Conservation (phyloP, 2,888 invertebrate species). For the Ichneumoninae sp. region DNA sequence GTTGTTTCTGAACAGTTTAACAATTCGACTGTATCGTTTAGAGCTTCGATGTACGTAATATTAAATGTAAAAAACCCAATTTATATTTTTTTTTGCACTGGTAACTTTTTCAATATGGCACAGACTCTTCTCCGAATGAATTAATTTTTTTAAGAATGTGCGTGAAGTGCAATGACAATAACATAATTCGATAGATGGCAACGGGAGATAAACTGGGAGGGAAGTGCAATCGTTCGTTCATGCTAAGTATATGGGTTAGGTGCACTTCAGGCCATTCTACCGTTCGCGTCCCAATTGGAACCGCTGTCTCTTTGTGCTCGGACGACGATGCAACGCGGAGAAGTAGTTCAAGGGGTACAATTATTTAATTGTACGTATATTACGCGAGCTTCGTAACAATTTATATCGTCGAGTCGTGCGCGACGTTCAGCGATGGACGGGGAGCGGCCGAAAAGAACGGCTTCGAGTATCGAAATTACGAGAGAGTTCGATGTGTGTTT, state of each 20-base stretch:
- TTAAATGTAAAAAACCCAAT: not conserved
- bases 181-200: conserved; percentile 19
- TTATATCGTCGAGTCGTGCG: conserved; percentile 61
- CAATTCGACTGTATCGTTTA: not conserved
- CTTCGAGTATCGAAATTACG: not conserved
- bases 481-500: conserved; percentile 17
- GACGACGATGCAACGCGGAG: conserved; percentile 68
- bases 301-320: conserved; percentile 67
- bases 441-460: conserved; percentile 32
- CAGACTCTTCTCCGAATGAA: not conserved
- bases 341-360: conserved; percentile 77
- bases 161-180: not conserved
- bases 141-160: not conserved
- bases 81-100: not conserved
- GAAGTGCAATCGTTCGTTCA: conserved; percentile 13
- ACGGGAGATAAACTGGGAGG: conserved; percentile 15
- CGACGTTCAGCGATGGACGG: conserved; percentile 31
- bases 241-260: conserved; percentile 64
- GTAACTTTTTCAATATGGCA: not conserved
- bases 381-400: conserved; percentile 71
- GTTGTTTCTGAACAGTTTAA: not conserved
- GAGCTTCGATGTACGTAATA: not conserved
- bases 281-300: conserved; percentile 71
- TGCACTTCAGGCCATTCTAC: conserved; percentile 68
- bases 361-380: conserved; percentile 73